Evolutionary conservation across 2,888 invertebrate species (phyloP).

Genomic region (Tuta absoluta): DNA sequence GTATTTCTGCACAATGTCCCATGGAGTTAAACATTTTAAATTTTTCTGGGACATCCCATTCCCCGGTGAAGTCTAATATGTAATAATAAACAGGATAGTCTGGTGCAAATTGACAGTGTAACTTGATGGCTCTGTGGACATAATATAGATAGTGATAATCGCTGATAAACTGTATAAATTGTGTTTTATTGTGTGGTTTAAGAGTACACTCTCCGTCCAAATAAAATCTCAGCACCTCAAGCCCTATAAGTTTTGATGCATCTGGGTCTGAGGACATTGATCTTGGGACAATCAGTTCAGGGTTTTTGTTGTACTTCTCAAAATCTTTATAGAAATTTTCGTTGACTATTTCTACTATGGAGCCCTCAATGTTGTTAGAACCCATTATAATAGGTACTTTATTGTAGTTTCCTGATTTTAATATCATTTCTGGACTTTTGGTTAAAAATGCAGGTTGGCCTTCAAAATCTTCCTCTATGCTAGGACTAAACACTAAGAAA

Average conservation of each 20-base stretch:
- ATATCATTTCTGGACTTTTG: slow-evolving; percentile 60
- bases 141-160: slow-evolving; percentile 71
- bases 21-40: slow-evolving; percentile 55
- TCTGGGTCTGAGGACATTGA: slow-evolving; percentile 53
- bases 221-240: slow-evolving; percentile 65
- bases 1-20: slow-evolving; percentile 67
- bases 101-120: slow-evolving; percentile 59
- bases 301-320: slow-evolving; percentile 60
- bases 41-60: slow-evolving; percentile 60
- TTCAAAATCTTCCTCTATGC: slow-evolving; percentile 70
- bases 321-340: slow-evolving; percentile 58
- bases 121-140: slow-evolving; percentile 63
- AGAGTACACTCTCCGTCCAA: slow-evolving; percentile 57
- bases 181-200: slow-evolving; percentile 57
- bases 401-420: slow-evolving; percentile 68
- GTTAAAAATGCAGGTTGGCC: slow-evolving; percentile 68
- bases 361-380: slow-evolving; percentile 64
- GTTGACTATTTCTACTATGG: slow-evolving; percentile 52
- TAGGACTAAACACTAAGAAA: slow-evolving; percentile 59
- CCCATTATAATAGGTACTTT: slow-evolving; percentile 74
- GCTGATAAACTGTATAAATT: slow-evolving; percentile 66
- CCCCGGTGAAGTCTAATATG: slow-evolving; percentile 62
- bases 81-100: slow-evolving; percentile 68
- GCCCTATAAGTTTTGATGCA: slow-evolving; percentile 55
- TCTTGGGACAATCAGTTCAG: slow-evolving; percentile 59